Base-by-base conservation (phyloP, 2,113 vertebrate genomes). In the Benitochromis conjunctus region DNA sequence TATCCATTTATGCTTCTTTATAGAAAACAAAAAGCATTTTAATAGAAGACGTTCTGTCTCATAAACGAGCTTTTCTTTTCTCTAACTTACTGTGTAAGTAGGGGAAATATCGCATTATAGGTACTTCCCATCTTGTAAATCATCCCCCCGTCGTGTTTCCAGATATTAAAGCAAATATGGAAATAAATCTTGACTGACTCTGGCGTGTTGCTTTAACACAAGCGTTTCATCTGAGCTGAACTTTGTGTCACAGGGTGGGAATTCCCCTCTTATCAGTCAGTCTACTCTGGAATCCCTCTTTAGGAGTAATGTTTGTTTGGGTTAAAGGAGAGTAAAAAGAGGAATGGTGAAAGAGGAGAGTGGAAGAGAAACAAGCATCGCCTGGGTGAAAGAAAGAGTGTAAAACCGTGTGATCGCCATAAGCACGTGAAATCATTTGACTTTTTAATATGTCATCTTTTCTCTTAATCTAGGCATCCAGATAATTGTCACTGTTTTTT, bases 231-330 rank as follows among this genome's bases (percentile, higher is more conserved):
- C 85, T 84, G 51, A 78, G 48, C 56, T 87, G 51, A 91, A 84
- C 78, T 83, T 69, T 83, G 81, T 80, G 54, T 82, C 80, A n/a
- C 41, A 56, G 76, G 38, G 57, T 89, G 90, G 94, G 93, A 94
- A 93, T 92, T 93, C 86, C 95, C 95, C 91, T 84, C 57, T 82
- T 89, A 94, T 94, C 92, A 87, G 81, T 62, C 29, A 10, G 56
- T 66, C 84, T 69, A 66, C 29, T 88, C 91, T 94, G 92, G 93
- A 94, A 91, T 91, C 79, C 86, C 79, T 91, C 90, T 71, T 31
- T 24, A 79, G 84, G 56, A 18, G 34, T 91, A 48, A 83, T 85
- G 86, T 85, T 90, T 95, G 92, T 94, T 95, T 94, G 86, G 89
- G 89, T 94, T 94, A 91, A 64, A 18, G 66, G 84, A 16, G 71